phyloP scores from a whole-genome alignment of 2,888 invertebrate genomes.

The Eupithecia tripunctaria region DNA sequence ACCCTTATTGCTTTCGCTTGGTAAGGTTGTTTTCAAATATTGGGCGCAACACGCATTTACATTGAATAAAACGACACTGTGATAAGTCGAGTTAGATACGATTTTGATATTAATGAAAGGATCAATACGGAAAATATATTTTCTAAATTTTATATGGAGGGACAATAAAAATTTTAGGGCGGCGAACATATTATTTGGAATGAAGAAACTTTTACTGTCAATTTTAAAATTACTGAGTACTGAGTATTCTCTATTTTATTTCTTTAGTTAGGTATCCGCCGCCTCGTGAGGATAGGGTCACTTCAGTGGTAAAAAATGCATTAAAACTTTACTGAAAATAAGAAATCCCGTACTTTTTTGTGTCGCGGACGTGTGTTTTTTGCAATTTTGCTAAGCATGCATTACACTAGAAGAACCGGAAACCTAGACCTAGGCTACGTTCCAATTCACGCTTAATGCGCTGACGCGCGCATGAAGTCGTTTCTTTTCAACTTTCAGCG shows the following conservation, averaged over 20 bases:
- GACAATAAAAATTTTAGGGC: slow-evolving; percentile 44
- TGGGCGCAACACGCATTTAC: slow-evolving; percentile 34
- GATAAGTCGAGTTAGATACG: slow-evolving; percentile 50
- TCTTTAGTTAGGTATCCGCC: too few species aligned
- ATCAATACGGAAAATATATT: slow-evolving; percentile 45
- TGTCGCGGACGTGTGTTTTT: too few species aligned
- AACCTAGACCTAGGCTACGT: too few species aligned
- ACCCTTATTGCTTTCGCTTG: slow-evolving; percentile 17
- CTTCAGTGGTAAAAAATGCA: too few species aligned
- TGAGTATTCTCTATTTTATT: background rate
- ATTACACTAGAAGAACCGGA: too few species aligned
- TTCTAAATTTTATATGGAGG: slow-evolving; percentile 42
- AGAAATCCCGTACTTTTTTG: too few species aligned
- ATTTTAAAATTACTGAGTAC: background rate
- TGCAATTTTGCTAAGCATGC: too few species aligned
- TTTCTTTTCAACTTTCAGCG: too few species aligned
- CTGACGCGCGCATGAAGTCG: too few species aligned
- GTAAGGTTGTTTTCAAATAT: slow-evolving; percentile 23
- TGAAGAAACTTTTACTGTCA: background rate
- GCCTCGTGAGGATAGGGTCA: too few species aligned
- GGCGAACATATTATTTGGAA: slow-evolving; percentile 8
- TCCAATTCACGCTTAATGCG: too few species aligned
- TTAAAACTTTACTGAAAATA: too few species aligned
- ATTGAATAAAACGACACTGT: slow-evolving; percentile 47
- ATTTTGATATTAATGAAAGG: slow-evolving; percentile 42